Base-by-base conservation (phyloP, 1,140 invertebrate genomes). In the Helicoverpa zea region DNA sequence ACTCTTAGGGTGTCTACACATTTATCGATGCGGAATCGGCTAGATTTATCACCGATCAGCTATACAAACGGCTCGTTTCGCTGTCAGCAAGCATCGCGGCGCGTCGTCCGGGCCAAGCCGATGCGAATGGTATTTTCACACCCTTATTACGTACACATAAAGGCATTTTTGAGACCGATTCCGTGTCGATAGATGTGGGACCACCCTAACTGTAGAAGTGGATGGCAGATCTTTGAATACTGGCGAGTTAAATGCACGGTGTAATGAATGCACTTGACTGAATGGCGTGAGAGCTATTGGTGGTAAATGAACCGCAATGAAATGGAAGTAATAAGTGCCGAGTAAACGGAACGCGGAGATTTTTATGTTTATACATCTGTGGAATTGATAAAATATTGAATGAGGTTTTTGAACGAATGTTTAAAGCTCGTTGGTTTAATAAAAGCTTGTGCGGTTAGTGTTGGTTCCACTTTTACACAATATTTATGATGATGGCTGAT, bases 231-330 rank as follows among this genome's bases (percentile, higher is more conserved):
- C 72, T 35, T 23, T 35, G 49, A 51, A 72, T 4, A 52, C 43
- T 77, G 73, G 80, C 12, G 43, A 13, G 23, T 73, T 78, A 73
- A 78, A 81, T 73, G 58, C 76, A 74, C 73, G 54, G 47, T 35
- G 80, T 74, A 79, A 82, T 82, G 81, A 82, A 79, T 82, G 81
- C 81, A 82, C 70, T 72, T 51, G 70, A 43, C 18, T 79, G 77
- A 79, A 79, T 82, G 51, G 52, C 80, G 74, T 79, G 75, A 61
- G 81, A 82, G 58, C 75, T 23, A 75, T 79, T 82, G 23, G 58
- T 23, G 68, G 56, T 63, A 81, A 81, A 72, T 81, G 68, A 82
- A 63, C 66, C 56, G 74, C 18, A 63, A 79, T 82, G 76, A 30
- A 73, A 72, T 79, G 70, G 68, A 82, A 82, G 18, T 82, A 82